Percentiles rank a stretch among this genome's conserved stretches.
Conservation (phyloP, 2,797 vertebrate genomes). For the Onychomys arenicola region DNA sequence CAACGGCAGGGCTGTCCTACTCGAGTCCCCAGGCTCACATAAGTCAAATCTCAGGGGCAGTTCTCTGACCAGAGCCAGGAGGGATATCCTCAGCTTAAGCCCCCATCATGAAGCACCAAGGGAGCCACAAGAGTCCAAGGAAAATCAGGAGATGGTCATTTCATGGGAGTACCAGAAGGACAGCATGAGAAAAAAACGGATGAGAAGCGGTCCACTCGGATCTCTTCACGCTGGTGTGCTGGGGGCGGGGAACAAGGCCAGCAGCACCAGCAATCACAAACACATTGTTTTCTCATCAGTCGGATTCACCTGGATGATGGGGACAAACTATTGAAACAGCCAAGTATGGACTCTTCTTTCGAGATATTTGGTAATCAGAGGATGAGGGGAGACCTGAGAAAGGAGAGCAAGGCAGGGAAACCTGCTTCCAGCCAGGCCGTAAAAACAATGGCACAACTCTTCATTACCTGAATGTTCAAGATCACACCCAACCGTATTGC, state of each 20-base stretch:
- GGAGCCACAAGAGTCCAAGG: not conserved
- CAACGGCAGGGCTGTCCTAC: not conserved
- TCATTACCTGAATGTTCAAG: not conserved
- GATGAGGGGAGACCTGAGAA: not conserved
- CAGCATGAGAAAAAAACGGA: not conserved
- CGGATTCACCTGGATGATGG: not conserved
- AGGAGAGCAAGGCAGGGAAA: accelerated
- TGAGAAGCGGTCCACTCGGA: not conserved
- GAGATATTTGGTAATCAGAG: constrained; percentile 41
- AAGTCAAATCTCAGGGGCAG: not conserved
- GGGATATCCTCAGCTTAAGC: not conserved
- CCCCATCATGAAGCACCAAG: constrained; percentile 43
- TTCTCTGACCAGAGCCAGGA: not conserved
- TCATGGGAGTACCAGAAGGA: not conserved
- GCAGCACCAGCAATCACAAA: not conserved
- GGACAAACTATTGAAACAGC: not conserved
- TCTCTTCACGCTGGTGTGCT: not conserved
- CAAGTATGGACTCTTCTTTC: constrained; percentile 23
- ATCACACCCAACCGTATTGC: no score
- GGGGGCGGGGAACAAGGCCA: not conserved
- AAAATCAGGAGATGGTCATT: not conserved
- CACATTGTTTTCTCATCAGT: not conserved
- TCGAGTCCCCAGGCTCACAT: no score
- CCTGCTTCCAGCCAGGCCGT: not conserved
- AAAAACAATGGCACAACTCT: not conserved